Conservation (phyloP, 2,797 vertebrate species). For the Thripadectes ignobilis region DNA sequence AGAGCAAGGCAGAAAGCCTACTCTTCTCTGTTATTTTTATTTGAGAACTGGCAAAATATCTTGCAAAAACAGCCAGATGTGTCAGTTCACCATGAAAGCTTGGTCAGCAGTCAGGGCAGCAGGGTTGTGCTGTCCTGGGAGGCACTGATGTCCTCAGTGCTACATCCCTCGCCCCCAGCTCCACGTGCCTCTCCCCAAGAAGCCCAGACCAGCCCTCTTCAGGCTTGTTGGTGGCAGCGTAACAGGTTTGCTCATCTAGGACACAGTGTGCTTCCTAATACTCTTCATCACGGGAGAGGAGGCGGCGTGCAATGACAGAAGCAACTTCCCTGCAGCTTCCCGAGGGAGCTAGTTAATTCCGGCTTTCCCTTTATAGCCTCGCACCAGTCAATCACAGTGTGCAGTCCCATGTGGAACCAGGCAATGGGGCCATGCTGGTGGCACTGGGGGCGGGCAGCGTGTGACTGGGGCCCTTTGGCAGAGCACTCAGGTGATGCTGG, state of each 20-base stretch:
- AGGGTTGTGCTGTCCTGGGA: background rate
- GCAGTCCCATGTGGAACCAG: background rate
- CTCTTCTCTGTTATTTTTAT: background rate
- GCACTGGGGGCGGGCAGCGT: background rate
- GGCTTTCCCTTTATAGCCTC: constrained; percentile 24
- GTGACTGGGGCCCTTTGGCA: background rate
- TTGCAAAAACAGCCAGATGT: background rate
- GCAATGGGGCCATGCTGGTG: background rate
- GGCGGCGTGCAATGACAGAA: background rate
- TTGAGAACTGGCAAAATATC: background rate
- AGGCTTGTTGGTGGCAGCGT: background rate
- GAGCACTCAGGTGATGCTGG: background rate
- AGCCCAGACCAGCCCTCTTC: background rate
- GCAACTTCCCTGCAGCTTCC: constrained; percentile 48
- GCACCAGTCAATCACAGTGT: background rate
- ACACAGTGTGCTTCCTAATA: background rate
- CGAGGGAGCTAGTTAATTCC: background rate
- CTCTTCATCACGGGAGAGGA: background rate
- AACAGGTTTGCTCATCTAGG: constrained; percentile 9
- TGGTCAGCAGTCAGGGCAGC: fast-evolving
- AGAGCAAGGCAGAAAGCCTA: background rate
- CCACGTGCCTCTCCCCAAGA: fast-evolving
- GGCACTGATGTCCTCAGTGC: fast-evolving
- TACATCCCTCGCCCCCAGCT: background rate
- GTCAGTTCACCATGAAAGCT: fast-evolving